A percentile compares a stretch with the other conserved stretches of the same genome.
phyloP scores from a whole-genome alignment of 1,140 invertebrate species.

The Heliconius congener region DNA sequence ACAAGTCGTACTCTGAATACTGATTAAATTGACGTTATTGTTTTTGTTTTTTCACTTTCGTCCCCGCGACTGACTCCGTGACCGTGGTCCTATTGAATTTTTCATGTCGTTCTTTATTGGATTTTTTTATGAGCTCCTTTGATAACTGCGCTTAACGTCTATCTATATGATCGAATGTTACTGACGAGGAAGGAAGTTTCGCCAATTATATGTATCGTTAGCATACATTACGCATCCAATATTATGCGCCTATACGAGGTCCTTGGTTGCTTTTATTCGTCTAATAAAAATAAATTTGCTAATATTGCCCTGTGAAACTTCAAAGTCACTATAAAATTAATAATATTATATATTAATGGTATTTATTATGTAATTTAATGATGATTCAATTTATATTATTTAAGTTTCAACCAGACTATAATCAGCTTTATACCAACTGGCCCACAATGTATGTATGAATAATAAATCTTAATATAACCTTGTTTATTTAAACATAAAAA shows the following conservation, averaged over 20 bases:
- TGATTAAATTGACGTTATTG: slow-evolving; percentile 72
- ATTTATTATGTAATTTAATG: too few species aligned
- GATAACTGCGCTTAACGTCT: slow-evolving; percentile 59
- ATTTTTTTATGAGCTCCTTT: slow-evolving; percentile 62
- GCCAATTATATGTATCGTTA: slow-evolving; percentile 72
- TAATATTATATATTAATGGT: too few species aligned
- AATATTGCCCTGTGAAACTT: slow-evolving; percentile 18
- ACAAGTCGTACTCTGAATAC: slow-evolving; percentile 67
- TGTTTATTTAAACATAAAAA: too few species aligned
- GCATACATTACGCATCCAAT: slow-evolving; percentile 74
- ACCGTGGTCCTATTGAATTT: slow-evolving; percentile 74
- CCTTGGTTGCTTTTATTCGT: slow-evolving; percentile 70
- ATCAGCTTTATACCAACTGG: too few species aligned
- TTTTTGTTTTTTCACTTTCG: slow-evolving; percentile 75
- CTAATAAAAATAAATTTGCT: slow-evolving; percentile 68
- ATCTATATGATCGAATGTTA: slow-evolving; percentile 69
- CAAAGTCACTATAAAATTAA: background rate
- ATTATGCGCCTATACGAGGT: slow-evolving; percentile 61
- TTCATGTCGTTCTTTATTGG: slow-evolving; percentile 71
- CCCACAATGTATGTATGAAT: too few species aligned
- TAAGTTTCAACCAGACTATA: too few species aligned
- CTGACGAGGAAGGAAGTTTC: slow-evolving; percentile 73
- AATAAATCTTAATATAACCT: too few species aligned
- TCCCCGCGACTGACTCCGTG: slow-evolving; percentile 45
- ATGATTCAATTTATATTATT: too few species aligned